Base-by-base conservation (phyloP, 2,797 vertebrate species). In the Intellagama lesueurii region DNA sequence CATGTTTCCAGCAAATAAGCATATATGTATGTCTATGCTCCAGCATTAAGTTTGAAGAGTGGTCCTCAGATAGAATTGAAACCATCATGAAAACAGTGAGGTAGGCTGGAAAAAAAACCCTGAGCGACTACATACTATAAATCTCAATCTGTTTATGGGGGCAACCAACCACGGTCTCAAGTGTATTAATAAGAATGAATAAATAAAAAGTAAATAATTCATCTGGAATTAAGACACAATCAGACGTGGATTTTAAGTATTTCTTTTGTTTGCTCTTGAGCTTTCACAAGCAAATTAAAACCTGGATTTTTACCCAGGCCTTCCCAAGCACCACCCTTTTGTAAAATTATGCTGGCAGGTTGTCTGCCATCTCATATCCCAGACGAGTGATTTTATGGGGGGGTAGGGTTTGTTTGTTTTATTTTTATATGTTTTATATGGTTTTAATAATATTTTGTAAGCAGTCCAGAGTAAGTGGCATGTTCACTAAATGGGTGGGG, bases 1-100 rank as follows among this genome's bases (percentile, higher is more conserved):
- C 86, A 90, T 87, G 30, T 90, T 94, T 93, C 91, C 68, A 94
- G 85, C 86, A 81, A 89, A 93, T 94, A 91, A 94, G 92, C 89
- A 90, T 16, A 89, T 88, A 66, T 92, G 77, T 88, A 66, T 92
- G 77, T 87, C 90, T 69, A 19, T 0, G 69, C 47, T 72, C 86
- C 14, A 90, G 87, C 94, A 92, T 91, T 81, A 92, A 90, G 89
- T 64, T 84, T 90, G 90, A 0, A 90, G 90, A 89, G 32, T 66
- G 93, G 93, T 52, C 79, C 81, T 93, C 56, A 87, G 85, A 91
- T 82, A 93, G 77, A 90, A 91, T 83, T 84, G 84, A 90, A 93
- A 89, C 77, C 90, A 87, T 60, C 68, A 82, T 68, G 85, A 94
- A 60, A 91, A 91, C 91, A 89, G 83, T 72, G 44, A 91, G 12